Base-by-base conservation (phyloP, 2,888 invertebrate genomes). In the Callyntrura sp. region DNA sequence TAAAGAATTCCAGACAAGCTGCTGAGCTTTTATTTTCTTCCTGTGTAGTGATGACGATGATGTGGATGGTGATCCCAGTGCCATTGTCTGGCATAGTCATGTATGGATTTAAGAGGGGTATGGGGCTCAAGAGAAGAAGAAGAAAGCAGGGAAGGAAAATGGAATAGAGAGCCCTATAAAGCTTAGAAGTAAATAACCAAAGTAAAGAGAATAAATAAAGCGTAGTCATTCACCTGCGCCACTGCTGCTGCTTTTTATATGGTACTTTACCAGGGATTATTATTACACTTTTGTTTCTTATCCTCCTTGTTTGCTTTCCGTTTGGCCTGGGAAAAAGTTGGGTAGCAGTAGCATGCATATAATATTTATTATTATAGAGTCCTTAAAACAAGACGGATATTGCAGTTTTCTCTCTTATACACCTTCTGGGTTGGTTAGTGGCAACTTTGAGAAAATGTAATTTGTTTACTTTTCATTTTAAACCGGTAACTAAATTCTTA, bases 391-490 rank as follows among this genome's bases (percentile, higher is more conserved):
- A 51, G 51, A 11, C 3, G 35, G 35, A 35, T 35, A 35, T 35
- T 35, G 6, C 35, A 35, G 35, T 2, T 35, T 35, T 35, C 35
- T 35, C 35, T 35, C 6, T 35, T 2, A 35, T 35, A 35, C 35
- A 35, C 35, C 35, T 35, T 35, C 35, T 35, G 6, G 35, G 2
- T 35, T 35, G 35, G 35, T 35, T 35, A 6, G 35, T 35, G 2
- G n/a, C 28, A 68, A 35, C 35, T 35, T 35, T 68, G 28, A 17
- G 65, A 35, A 68, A 68, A 35, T 11, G 12, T 73, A 73, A 73
- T 73, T 60, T 79, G 79, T 79, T 57, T 79, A 79, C 60, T 79
- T 79, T 60, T 79, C 79, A 79, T 79, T 79, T 79, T 79, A 60
- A 79, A 79, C 43, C 43, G 11, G 70, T 45, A 35, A 12, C 17